Percentiles rank a stretch among this genome's conserved stretches.
Evolutionary conservation across 2,113 vertebrate species (phyloP).

Genomic region (Psilopsiagon aurifrons): DNA sequence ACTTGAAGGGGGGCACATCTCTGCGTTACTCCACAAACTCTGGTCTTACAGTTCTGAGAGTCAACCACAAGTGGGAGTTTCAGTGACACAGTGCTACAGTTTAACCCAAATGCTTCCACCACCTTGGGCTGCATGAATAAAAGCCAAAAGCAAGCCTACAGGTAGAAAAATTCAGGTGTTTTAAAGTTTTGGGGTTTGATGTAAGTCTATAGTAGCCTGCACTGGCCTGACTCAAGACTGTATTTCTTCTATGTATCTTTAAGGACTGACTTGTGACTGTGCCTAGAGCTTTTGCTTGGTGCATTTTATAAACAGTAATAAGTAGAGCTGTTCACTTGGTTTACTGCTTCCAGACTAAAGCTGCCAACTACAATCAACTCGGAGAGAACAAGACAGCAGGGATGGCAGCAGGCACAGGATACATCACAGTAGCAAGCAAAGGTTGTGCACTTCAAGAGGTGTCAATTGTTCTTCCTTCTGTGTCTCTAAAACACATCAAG

Average conservation of each 20-base stretch:
- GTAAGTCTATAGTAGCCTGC: not conserved
- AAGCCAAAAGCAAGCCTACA: not conserved
- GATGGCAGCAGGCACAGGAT: constrained; percentile 8
- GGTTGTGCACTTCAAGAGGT: not conserved
- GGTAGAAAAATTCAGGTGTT: not conserved
- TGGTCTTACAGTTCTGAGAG: not conserved
- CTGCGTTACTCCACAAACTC: not conserved
- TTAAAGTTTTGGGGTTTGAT: not conserved
- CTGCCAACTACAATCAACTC: constrained; percentile 39
- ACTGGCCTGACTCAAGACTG: not conserved
- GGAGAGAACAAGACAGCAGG: not conserved
- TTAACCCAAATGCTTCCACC: not conserved
- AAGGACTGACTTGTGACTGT: not conserved
- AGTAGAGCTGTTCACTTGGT: constrained; percentile 33
- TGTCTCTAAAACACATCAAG: not conserved
- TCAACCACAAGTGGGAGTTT: not conserved
- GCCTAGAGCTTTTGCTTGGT: constrained; percentile 23
- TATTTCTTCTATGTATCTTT: not conserved
- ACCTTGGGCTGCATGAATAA: not conserved
- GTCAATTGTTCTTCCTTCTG: not conserved
- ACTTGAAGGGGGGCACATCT: not conserved
- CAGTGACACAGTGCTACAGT: not conserved
- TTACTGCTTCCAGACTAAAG: constrained; percentile 25
- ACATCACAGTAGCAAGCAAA: not conserved
- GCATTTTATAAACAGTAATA: constrained; percentile 19